Evolutionary conservation across 1,140 invertebrate genomes (phyloP).

Genomic region (Sweltsa coloradensis): DNA sequence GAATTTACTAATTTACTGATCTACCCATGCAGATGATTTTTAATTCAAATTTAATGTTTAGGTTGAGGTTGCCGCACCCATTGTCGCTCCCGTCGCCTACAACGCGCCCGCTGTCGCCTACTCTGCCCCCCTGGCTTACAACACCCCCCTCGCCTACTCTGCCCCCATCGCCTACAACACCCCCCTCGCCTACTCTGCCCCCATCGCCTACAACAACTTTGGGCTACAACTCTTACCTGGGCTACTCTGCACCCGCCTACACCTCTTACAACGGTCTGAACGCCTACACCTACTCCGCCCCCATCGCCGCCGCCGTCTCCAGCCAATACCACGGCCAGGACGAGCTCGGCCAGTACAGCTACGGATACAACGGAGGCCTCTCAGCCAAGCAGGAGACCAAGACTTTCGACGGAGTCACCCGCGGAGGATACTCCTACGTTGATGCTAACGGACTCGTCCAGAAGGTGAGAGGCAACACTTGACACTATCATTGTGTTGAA

Average conservation of each 20-base stretch:
- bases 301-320: conserved; percentile 17
- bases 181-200: background rate
- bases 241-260: background rate
- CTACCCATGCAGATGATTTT: no score
- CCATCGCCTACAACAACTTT: background rate
- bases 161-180: no score
- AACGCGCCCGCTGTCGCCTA: no score
- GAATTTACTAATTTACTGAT: no score
- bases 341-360: conserved; percentile 23
- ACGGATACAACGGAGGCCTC: conserved; percentile 24
- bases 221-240: background rate
- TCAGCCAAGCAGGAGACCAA: conserved; percentile 23
- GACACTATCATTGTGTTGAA: no score
- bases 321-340: conserved; percentile 29
- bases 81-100: background rate
- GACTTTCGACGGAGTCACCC: conserved; percentile 23
- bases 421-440: conserved; percentile 32
- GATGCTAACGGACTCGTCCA: conserved; percentile 32
- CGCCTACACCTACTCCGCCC: background rate
- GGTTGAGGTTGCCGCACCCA: no score
- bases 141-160: no score
- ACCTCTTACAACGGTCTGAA: background rate
- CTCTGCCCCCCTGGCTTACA: no score
- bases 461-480: no score
- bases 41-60: no score